phyloP scores from a whole-genome alignment of 23 tunicate genomes.

The Aplidium turbinatum region DNA sequence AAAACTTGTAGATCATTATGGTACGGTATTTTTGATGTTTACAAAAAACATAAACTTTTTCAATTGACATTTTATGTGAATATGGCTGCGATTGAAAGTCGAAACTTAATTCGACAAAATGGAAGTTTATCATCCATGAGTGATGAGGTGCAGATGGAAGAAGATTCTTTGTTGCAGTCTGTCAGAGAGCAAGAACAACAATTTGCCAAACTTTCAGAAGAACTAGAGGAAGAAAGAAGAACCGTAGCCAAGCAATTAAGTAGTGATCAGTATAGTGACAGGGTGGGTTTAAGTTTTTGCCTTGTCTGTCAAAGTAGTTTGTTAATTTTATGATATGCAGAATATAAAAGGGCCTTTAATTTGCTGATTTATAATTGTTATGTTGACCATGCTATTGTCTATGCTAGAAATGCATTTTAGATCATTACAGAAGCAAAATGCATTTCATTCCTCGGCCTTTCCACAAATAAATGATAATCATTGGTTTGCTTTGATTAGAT shows the following conservation, averaged over 20 bases:
- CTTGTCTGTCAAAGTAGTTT: neutral
- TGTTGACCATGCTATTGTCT: neutral
- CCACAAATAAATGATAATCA: no score
- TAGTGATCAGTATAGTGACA: constrained; percentile 36
- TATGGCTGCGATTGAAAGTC: constrained; percentile 10
- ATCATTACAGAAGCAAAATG: no score
- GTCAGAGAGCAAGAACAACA: constrained; percentile 82
- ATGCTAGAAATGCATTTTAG: neutral
- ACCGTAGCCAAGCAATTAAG: constrained; percentile 70
- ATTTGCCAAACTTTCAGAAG: constrained; percentile 78
- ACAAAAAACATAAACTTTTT: no score
- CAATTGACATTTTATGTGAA: no score
- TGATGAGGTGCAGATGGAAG: constrained; percentile 54
- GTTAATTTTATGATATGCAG: neutral
- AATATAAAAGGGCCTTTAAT: neutral
- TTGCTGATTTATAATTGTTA: neutral
- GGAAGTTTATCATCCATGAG: constrained; percentile 38
- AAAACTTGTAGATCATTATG: no score
- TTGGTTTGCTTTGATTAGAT: no score
- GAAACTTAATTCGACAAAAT: constrained; percentile 27
- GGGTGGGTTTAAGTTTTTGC: neutral
- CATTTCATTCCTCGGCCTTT: no score
- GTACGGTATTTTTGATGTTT: no score
- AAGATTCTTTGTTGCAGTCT: constrained; percentile 66
- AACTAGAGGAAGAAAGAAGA: constrained; percentile 80